Evolutionary conservation across 2,113 vertebrate species (phyloP).

Genomic region (Progne subis): DNA sequence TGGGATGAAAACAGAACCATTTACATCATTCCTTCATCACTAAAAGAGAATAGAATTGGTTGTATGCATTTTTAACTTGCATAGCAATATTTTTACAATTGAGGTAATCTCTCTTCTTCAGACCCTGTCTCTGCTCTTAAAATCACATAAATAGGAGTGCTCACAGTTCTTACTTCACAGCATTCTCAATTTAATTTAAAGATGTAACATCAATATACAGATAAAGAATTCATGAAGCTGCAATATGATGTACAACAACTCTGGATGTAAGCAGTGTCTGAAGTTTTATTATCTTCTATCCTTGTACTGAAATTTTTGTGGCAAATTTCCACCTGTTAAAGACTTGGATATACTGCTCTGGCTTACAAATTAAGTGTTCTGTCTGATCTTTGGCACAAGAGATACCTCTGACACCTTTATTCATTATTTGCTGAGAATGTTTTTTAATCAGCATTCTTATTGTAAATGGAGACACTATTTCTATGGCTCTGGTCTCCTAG

Average conservation of each 20-base stretch:
- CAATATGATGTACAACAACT: not conserved
- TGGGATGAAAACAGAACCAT: not conserved
- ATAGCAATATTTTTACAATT: not conserved
- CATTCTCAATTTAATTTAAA: not conserved
- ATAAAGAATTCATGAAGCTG: not conserved
- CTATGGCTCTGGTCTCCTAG: slow-evolving; percentile 16
- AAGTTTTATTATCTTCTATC: not conserved
- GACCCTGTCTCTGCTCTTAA: not conserved
- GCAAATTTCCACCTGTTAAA: not conserved
- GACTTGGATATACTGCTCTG: not conserved
- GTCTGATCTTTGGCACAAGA: not conserved
- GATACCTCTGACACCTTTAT: not conserved
- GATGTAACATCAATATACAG: not conserved
- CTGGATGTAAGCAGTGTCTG: not conserved
- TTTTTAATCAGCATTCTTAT: slow-evolving; percentile 16
- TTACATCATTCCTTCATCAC: not conserved
- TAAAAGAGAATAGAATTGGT: not conserved
- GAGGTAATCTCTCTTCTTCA: not conserved
- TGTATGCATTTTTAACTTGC: not conserved
- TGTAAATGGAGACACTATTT: not conserved
- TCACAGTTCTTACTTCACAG: not conserved
- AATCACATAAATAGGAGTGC: not conserved
- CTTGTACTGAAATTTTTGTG: not conserved
- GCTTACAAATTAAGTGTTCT: not conserved
- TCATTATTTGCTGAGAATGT: not conserved